Base-by-base conservation (phyloP, 2,113 vertebrate species). In the Galeopterus variegatus region DNA sequence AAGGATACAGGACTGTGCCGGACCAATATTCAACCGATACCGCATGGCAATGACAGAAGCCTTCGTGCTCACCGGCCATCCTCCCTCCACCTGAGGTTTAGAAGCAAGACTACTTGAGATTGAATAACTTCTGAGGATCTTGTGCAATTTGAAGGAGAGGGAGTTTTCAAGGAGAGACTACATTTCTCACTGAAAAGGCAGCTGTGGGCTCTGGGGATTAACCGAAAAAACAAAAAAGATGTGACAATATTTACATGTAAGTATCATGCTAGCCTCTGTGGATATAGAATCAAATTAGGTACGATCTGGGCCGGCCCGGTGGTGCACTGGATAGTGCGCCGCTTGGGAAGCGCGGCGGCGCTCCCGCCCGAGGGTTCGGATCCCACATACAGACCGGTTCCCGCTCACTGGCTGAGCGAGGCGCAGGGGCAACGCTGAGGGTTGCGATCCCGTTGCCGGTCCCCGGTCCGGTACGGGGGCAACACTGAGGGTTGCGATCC, bases 211-310 rank as follows among this genome's bases (percentile, higher is more conserved):
- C 70, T 26, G 52, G 8, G 7, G 56, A 92, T 69, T 79, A 64
- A 54, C 12, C 28, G 23, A 50, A 81, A 52, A 92, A 76, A 58
- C 45, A 69, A 62, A 87, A 95, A 36, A 76, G 18, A 67, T 45
- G 2, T 88, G 62, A 72, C 36, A 93, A 31, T 60, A 77, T 84
- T 93, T 94, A 41, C 28, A 93, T 82, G 15, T 69, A 76, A 77
- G 50, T 70, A 33, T 62, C 92, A 48, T 33, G 6, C 82, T 75
- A 23, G 18, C 31, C 11, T 85, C 50, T 96, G 17, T 82, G n/a
- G 33, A 64, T 67, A 45, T 21, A 83, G 26, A 89, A 56, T 88
- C 90, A 72, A 50, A 64, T 95, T 56, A 75, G 69, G 75, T 8
- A 70, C 76, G 81, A 70, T 93, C 54, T 90, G n/a, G n/a, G n/a